A percentile compares a stretch with the other conserved stretches of the same genome.
Evolutionary conservation across 2,113 vertebrate genomes (phyloP).

Genomic region (Atractosteus spatula): DNA sequence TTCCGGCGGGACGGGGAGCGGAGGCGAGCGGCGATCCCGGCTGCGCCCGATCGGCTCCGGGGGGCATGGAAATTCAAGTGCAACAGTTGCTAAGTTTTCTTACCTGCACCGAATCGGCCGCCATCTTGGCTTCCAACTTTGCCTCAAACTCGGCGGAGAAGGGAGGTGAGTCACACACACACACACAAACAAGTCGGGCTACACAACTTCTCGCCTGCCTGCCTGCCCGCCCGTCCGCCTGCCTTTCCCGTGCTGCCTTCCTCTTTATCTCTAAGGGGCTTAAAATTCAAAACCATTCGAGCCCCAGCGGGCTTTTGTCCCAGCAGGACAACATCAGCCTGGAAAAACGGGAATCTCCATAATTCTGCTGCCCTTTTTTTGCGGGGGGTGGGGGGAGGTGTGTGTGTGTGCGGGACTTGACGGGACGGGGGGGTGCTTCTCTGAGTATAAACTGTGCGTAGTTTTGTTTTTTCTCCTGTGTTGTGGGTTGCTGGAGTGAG

Average conservation of each 20-base stretch:
- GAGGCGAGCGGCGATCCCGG: too few species aligned
- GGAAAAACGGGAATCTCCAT: conserved; percentile 48
- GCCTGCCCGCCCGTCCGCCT: conserved; percentile 41
- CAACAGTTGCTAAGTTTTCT: conserved; percentile 70
- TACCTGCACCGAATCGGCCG: conserved; percentile 78
- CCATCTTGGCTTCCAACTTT: conserved; percentile 76
- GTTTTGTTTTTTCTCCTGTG: too few species aligned
- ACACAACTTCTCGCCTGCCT: conserved; percentile 29
- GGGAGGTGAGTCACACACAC: conserved; percentile 56
- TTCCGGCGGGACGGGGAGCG: not conserved
- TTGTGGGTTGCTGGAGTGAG: too few species aligned
- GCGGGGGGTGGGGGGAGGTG: not conserved
- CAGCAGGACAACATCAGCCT: conserved; percentile 45
- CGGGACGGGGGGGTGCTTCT: too few species aligned
- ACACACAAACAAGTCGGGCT: conserved; percentile 11
- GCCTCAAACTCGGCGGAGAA: conserved; percentile 62
- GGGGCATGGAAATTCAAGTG: conserved; percentile 15
- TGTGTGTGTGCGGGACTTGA: too few species aligned
- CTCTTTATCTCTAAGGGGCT: conserved; percentile 38
- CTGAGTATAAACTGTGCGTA: too few species aligned
- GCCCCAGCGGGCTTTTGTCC: conserved; percentile 21
- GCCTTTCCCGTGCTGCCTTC: not conserved
- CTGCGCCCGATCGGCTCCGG: too few species aligned
- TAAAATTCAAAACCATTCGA: conserved; percentile 3
- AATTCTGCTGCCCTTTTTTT: not conserved